Percentiles rank a stretch among this genome's conserved stretches.
These are phyloP conservation scores for Ptychoptera contaminata DNA, from an alignment of 2,888 invertebrate genomes.

Conservation along the genomic window DNA sequence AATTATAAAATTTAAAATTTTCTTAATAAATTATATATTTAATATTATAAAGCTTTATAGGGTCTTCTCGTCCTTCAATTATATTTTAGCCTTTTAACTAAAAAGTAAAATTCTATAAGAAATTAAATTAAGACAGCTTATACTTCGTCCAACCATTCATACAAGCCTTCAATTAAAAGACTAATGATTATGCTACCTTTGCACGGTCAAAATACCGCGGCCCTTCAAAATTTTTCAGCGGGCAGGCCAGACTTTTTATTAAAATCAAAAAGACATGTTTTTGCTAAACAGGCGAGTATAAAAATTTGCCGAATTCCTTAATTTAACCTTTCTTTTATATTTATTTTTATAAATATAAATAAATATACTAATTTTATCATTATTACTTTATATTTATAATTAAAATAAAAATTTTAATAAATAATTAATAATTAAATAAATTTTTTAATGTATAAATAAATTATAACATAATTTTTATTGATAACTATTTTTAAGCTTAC, in stretches of 20 bases:
- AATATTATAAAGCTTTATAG: conserved; percentile 50
- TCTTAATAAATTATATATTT: conserved; percentile 26
- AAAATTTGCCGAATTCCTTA: conserved; percentile 47
- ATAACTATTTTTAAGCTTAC: conserved; percentile 42
- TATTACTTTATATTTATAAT: conserved; percentile 32
- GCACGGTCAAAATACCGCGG: conserved; percentile 65
- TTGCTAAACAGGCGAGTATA: conserved; percentile 59
- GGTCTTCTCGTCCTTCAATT: conserved; percentile 61
- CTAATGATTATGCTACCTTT: conserved; percentile 70
- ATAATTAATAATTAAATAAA: conserved; percentile 29
- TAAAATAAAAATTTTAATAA: conserved; percentile 30
- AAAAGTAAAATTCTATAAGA: conserved; percentile 38
- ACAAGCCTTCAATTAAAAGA: conserved; percentile 63
- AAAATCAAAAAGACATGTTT: conserved; percentile 52
- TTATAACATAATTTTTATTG: conserved; percentile 33
- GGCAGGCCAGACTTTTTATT: conserved; percentile 55
- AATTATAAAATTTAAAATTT: conserved; percentile 21
- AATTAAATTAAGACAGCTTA: conserved; percentile 41
- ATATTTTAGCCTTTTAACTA: conserved; percentile 50
- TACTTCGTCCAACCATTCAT: conserved; percentile 59
- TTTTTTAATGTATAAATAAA: conserved; percentile 33
- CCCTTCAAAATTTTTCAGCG: conserved; percentile 54
- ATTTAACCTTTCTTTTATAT: conserved; percentile 26
- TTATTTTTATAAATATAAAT: conserved; percentile 19
- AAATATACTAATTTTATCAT: conserved; percentile 44